Evolutionary conservation across 2,797 vertebrate genomes (phyloP).

Genomic region (Pangasius macronema): DNA sequence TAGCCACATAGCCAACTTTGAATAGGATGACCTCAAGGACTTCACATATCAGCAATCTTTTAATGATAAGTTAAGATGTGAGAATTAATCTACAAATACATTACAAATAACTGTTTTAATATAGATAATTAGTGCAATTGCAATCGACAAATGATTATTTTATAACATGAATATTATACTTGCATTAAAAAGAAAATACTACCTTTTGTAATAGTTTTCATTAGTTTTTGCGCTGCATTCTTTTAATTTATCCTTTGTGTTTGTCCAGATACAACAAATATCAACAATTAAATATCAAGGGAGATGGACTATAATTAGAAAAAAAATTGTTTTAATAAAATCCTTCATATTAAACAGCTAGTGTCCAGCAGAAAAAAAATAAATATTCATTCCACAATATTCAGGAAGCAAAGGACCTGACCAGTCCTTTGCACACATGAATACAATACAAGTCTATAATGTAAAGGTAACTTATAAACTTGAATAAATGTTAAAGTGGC

Average conservation of each 20-base stretch:
- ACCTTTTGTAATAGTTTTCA: not conserved
- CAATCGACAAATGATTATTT: not conserved
- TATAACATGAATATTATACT: slow-evolving; percentile 17
- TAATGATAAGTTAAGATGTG: too few species aligned
- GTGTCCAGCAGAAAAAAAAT: not conserved
- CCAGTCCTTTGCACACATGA: not conserved
- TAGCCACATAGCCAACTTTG: not conserved
- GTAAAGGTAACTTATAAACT: not conserved
- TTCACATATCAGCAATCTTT: not conserved
- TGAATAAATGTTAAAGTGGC: not conserved
- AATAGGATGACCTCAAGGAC: not conserved
- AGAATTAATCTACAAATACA: not conserved
- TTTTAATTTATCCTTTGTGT: not conserved
- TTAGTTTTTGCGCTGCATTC: not conserved
- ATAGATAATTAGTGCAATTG: not conserved
- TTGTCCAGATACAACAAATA: not conserved
- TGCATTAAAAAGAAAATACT: not conserved
- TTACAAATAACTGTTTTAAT: not conserved
- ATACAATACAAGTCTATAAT: not conserved
- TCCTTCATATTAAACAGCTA: not conserved
- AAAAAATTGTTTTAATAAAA: not conserved
- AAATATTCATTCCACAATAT: not conserved
- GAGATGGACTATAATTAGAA: not conserved
- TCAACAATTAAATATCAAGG: not conserved
- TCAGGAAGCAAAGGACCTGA: not conserved